Base-by-base conservation (phyloP, 2,797 vertebrate species). In the Jordanella pulchra region DNA sequence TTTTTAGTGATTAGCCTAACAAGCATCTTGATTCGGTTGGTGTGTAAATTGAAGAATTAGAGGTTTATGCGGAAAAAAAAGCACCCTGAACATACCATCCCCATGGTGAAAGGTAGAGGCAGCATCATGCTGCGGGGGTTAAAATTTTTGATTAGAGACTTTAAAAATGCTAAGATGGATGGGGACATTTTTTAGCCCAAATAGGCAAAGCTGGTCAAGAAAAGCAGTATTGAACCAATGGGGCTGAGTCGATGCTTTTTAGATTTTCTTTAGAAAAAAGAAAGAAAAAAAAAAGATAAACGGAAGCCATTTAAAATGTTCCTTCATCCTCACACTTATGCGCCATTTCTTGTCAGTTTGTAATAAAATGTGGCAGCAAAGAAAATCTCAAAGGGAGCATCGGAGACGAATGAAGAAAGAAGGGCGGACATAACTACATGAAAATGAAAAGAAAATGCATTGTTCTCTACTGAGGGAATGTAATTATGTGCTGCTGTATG, bases 401-500 rank as follows among this genome's bases (percentile, higher is more conserved):
- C 1, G 15, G 51, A 65, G 44, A 39, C 10, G 15, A 27, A 28
- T 6, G 2, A 18, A 54, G 32, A 6, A n/a, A 15, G 21, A 32
- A 53, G 25, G 28, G n/a, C 21, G 23, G 67, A 51, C 18, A 77
- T 61, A 58, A 47, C 12, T 65, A 56, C 17, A 27, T 69, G 25
- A 44, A 65, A 53, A 51, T 55, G 12, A 56, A 79, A 44, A 69
- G 55, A 67, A 64, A 69, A 7, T 14, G 1, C 47, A 27, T 3
- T 30, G n/a, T 56, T 76, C 12, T 56, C 56, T 75, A 48, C 47
- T 69, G 47, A 39, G 63, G 72, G 50, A 0, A 75, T 61, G 56
- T 69, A 71, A 85, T 88, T 60, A 79, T 53, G 28, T 67, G 53
- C 21, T 76, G 76, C 67, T 72, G 71, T 68, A 66, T 55, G 60